Evolutionary conservation across 2,797 vertebrate species (phyloP).

Genomic region (Clarias fuscus): DNA sequence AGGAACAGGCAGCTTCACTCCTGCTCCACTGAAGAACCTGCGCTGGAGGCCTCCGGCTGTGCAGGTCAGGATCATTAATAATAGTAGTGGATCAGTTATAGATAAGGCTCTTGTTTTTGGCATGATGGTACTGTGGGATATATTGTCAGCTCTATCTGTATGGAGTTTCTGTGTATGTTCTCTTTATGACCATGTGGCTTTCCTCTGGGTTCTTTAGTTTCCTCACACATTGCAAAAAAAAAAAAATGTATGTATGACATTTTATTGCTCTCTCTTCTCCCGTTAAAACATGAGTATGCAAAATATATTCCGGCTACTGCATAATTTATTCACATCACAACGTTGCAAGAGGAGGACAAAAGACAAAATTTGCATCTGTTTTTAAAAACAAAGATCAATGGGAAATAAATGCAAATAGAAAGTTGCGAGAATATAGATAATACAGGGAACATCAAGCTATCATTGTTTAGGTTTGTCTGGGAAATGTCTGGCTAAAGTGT

Average conservation of each 20-base stretch:
- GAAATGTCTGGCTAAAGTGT: neutral
- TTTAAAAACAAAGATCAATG: neutral
- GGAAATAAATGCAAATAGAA: neutral
- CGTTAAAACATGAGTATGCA: neutral
- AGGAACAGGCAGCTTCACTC: constrained; percentile 78
- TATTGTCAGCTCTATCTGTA: neutral
- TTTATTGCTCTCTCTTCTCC: neutral
- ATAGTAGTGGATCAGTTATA: neutral
- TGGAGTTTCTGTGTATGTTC: neutral
- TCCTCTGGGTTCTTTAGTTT: neutral
- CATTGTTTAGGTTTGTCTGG: neutral
- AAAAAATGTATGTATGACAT: neutral
- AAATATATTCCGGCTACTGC: neutral
- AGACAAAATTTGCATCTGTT: neutral
- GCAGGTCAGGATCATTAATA: constrained; percentile 75
- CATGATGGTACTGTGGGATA: neutral
- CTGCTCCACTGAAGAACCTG: constrained; percentile 89
- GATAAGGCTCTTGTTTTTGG: neutral
- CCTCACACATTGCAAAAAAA: neutral
- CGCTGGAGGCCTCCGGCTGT: constrained; percentile 89
- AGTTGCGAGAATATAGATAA: neutral
- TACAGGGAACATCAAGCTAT: neutral
- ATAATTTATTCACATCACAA: neutral
- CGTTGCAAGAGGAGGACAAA: neutral
- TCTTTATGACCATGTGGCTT: neutral